Conservation (phyloP, 2,888 invertebrate genomes). For the Scaeva pyrastri region DNA sequence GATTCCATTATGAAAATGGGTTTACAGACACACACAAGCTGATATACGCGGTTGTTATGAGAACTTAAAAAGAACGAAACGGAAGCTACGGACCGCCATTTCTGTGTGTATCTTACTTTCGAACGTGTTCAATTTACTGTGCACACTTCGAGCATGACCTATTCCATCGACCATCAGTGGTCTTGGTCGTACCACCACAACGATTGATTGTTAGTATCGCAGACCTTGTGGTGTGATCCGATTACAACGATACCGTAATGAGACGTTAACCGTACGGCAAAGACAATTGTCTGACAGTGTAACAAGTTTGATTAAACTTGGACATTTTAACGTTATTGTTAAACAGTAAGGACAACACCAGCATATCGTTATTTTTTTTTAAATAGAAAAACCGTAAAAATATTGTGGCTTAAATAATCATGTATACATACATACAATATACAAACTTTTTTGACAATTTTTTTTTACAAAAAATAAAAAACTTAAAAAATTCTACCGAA, state of each 20-base stretch:
- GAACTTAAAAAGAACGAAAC: constrained; percentile 7
- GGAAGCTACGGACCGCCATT: constrained; percentile 59
- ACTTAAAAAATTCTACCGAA: no score
- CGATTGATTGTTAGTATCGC: constrained; percentile 45
- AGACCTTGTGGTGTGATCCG: constrained; percentile 54
- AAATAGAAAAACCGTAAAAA: no score
- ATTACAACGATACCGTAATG: constrained; percentile 50
- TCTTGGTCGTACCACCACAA: constrained; percentile 3
- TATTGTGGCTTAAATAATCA: no score
- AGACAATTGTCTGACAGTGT: background rate
- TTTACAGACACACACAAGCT: constrained; percentile 17
- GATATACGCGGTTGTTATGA: background rate
- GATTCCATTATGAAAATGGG: constrained; percentile 55
- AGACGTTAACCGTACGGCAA: constrained; percentile 30
- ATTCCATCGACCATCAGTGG: constrained; percentile 25
- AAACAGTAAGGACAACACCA: no score
- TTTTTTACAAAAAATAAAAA: no score
- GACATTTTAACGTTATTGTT: no score
- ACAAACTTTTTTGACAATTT: no score
- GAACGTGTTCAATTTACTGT: constrained; percentile 27
- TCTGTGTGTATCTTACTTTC: constrained; percentile 38
- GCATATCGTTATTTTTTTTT: no score
- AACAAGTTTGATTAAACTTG: constrained; percentile 22
- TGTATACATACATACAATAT: no score
- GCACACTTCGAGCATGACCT: constrained; percentile 45